Evolutionary conservation across 2,797 vertebrate species (phyloP), one percentile per base, ranked within the genome.

Genomic region (Neosalanx taihuensis): DNA sequence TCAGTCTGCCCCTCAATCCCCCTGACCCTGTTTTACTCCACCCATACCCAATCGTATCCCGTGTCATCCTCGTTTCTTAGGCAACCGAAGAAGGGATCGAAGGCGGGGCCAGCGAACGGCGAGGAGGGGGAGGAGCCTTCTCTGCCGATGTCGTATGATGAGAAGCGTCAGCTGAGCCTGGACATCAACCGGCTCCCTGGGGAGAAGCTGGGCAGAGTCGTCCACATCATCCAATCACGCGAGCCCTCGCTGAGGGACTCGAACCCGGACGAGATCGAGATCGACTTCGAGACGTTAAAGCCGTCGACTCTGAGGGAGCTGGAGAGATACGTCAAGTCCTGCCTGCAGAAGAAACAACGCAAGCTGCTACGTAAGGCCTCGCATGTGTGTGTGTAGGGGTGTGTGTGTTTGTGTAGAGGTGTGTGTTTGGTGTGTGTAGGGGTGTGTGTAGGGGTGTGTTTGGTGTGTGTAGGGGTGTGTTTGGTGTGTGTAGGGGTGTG

Each of bases 151-250:
- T 96, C 96, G 0, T 98, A 97, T 0, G 93, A 96, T 0, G 97
- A 99, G 89, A 99, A 99, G 79, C 93, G 97, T 4, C 96, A 96
- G 88, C 94, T 99, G 75, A 98, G 98, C 88, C 90, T 99, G 73
- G 96, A 99, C 91, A 99, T 99, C 78, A 99, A 99, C 91, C 91
- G 96, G 37, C 83, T 99, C 71, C 94, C 98, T 0, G 95, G 98
- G 0, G 88, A 94, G 79, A 96, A 98, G 86, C 91, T 99, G 70
- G 96, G 96, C 78, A 93, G 92, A 0, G 96, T 99, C 78, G 98
- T 99, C 26, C 94, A 94, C 83, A 99, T 99, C 90, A 96, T 99
- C 81, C 96, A 97, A 89, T 94, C 92, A 0, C 84, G 94, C 23
- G 98, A 99, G 85, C 96, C 97, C 41, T 94, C 95, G 0, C 90